Conservation (phyloP, 2,888 invertebrate species). For the Apotomis betuletana region DNA sequence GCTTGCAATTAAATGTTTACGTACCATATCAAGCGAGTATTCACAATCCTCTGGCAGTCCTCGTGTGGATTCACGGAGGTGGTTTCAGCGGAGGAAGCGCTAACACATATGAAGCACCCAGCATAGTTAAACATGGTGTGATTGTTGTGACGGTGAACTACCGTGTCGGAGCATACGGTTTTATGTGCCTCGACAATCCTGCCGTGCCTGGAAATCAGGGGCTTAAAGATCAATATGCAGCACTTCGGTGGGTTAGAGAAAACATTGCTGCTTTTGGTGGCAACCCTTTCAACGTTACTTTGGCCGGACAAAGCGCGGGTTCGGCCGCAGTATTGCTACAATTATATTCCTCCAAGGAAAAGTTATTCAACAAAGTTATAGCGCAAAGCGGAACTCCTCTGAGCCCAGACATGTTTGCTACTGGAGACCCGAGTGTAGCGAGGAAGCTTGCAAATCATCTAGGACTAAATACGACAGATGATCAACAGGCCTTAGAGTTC, state of each 20-base stretch:
- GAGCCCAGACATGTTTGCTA: conserved; percentile 66
- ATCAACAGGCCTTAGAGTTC: conserved; percentile 65
- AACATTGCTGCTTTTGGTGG: conserved; percentile 76
- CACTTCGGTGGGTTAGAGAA: conserved; percentile 69
- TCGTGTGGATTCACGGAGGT: conserved; percentile 77
- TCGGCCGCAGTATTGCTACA: conserved; percentile 68
- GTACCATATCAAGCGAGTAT: conserved; percentile 67
- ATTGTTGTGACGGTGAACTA: conserved; percentile 76
- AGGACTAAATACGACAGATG: conserved; percentile 64
- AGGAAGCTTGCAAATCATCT: conserved; percentile 67
- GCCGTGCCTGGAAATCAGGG: conserved; percentile 74
- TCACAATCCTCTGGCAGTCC: conserved; percentile 68
- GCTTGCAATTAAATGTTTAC: conserved; percentile 86
- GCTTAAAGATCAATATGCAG: conserved; percentile 71
- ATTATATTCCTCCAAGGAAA: conserved; percentile 68
- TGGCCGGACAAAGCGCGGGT: conserved; percentile 73
- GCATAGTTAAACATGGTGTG: conserved; percentile 67
- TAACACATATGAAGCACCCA: conserved; percentile 60
- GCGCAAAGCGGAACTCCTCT: conserved; percentile 73
- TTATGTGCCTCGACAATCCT: conserved; percentile 72
- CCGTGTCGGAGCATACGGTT: conserved; percentile 75
- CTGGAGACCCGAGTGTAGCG: conserved; percentile 63
- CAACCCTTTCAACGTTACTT: conserved; percentile 72
- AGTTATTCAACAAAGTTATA: conserved; percentile 71
- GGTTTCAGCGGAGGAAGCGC: conserved; percentile 63